Evolutionary conservation across 2,113 vertebrate genomes (phyloP), one percentile per base, ranked within the genome.

Genomic region (Hucho hucho): DNA sequence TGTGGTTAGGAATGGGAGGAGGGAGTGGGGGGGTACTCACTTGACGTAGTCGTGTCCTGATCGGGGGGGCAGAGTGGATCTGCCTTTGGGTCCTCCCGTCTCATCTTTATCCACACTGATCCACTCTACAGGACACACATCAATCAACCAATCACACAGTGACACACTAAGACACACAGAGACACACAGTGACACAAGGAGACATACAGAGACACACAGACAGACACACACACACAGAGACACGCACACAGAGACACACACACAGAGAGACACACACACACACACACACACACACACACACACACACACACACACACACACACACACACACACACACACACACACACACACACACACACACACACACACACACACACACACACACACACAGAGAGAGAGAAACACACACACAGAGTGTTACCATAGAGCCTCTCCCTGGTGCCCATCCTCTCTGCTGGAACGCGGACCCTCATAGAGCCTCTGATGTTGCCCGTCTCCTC

Each of bases 21-120:
- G 53, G 22, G 58, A 20, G 11, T 4, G 0, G 7, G 18, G 65
- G 29, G 25, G 59, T 29, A 90, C 94, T 77, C 79, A 96, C 96
- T 92, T 95, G 66, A 92, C 82, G 65, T 93, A 92, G 61, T 98
- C 97, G 63, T 95, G 95, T 66, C 88, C 92, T n/a, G 82, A 70
- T 83, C 95, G 92, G 24, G 94, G 84, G 5, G 89, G 82, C 25
- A 92, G 82, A 0, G 89, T 91, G 16, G 80, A 87, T 89, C 95
- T 97, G 85, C 94, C 94, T 88, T 96, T 97, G 11, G 92, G 87
- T 1, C 94, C 92, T 0, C 95, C 94, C 0, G 92, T 93, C 82
- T 99, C 97, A 0, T 99, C 97, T 74, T 97, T 97, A 83, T 99
- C 97, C 4, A 98, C 80, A 68, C 97, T 98, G 90, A 99, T 99